Base-by-base conservation (phyloP, 2,113 vertebrate species). In the Mionectes macconnelli region DNA sequence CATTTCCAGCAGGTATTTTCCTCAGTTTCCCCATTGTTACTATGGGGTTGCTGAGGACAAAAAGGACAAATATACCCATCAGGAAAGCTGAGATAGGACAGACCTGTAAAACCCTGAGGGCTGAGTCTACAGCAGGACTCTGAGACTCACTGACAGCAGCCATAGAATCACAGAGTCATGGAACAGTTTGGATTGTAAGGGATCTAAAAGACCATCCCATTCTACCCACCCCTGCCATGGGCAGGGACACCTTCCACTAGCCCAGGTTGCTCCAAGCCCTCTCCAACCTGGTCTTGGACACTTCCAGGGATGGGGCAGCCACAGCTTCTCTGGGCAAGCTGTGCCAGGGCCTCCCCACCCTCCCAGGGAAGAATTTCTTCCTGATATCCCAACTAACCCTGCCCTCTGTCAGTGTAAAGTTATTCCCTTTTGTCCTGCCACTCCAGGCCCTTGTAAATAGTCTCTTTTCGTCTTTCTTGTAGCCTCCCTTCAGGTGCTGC, bases 281-380 rank as follows among this genome's bases (percentile, higher is more conserved):
- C 0, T 47, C 30, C 62, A 76, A 0, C 39, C 62, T 82, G 53
- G 16, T 8, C 70, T 53, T 8, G 78, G 55, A 0, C 16, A 21
- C 53, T 89, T 0, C 12, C 33, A 75, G 60, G 23, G 20, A 53
- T 82, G 20, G 50, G 15, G 10, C 60, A 67, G 35, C 50, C 44
- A 16, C 59, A 73, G 39, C 52, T 59, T 0, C 60, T 67, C 60
- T 88, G 50, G 25, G 59, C 2, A 42, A 0, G 25, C 52, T 74
- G 52, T 59, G 25, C 49, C 60, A 44, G 77, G 44, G 31, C 18
- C 52, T 82, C 0, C 1, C 3, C 2, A 8, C 23, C 45, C 45
- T 60, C n/a, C 1, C 10, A 82, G n/a, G 39, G 53, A 2, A 10
- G 16, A 35, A 60, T 68, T 60, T 6, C 14, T 35, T 89, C 53